Percentiles rank a stretch among this genome's conserved stretches.
Evolutionary conservation across 2,797 vertebrate genomes (phyloP).

Genomic region (Oreochromis grahami): DNA sequence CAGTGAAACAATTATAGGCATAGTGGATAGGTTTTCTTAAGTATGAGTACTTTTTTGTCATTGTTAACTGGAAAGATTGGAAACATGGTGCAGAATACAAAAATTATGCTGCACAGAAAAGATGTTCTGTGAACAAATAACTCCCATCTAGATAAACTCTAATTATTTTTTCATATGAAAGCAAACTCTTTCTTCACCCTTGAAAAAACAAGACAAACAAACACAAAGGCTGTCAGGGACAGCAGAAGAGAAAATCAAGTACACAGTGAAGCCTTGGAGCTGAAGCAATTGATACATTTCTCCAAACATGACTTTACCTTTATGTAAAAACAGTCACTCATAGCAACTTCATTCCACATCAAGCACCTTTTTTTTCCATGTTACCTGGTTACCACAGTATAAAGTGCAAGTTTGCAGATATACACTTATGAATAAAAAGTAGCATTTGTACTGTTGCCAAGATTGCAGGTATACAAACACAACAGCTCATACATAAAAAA

Average conservation of each 20-base stretch:
- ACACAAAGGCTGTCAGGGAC: not conserved
- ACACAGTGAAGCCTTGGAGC: not conserved
- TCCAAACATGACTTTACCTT: conserved; percentile 20
- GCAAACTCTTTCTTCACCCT: not conserved
- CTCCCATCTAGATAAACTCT: not conserved
- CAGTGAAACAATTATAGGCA: not conserved
- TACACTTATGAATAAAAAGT: conserved; percentile 20
- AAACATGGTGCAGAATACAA: not conserved
- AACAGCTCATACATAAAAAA: conserved; percentile 22
- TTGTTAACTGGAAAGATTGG: not conserved
- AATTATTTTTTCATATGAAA: not conserved
- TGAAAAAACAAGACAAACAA: not conserved
- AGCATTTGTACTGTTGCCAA: conserved; percentile 20
- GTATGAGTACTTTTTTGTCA: not conserved
- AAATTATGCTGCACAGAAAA: not conserved
- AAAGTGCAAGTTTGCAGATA: conserved; percentile 23
- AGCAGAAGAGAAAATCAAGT: not conserved
- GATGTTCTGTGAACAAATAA: not conserved
- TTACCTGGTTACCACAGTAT: not conserved
- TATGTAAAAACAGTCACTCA: conserved; percentile 5
- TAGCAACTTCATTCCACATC: not conserved
- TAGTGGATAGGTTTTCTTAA: not conserved
- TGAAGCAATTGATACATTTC: not conserved
- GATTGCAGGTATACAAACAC: conserved; percentile 21
- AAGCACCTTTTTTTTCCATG: not conserved